Evolutionary conservation across 1,140 invertebrate species (phyloP), one percentile per base, ranked within the genome.

Genomic region (Drosophila navojoa): DNA sequence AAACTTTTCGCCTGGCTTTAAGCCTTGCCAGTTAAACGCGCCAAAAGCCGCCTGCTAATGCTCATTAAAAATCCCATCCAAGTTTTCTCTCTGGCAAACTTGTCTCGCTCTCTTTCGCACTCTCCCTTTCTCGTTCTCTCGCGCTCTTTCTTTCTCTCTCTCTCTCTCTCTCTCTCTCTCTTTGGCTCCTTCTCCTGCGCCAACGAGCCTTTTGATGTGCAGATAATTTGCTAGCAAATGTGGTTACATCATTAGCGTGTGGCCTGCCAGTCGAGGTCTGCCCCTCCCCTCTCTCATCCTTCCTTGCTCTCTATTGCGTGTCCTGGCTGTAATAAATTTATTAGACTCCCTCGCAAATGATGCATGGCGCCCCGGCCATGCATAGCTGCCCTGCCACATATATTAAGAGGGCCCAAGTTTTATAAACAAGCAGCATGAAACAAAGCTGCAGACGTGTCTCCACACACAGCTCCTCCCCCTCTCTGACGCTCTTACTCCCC

Each of bases 211-310:
- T 77, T 81, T 87, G 79, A 87, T 87, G 82, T 77, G 76, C 38
- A 82, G 82, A 74, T 87, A 87, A 87, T 87, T 82, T 87, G 86
- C 73, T 79, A 73, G 84, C 82, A 81, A 87, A 86, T 87, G 82
- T 86, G 82, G 82, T 86, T 81, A 87, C 82, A 86, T 86, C 82
- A 86, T 86, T 86, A 86, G 82, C 82, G 79, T 82, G 82, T 73
- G 71, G 69, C 55, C 35, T 61, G 50, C 47, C 57, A 44, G 42
- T 32, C 22, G 35, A 38, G 35, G 3, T 22, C 19, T 11, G 35
- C 22, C 10, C 1, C 42, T 22, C 47, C 38, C 15, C 49, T 7
- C 45, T 19, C 32, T 15, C 55, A 1, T 15, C 32, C 16, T 6
- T 7, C 16, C 0, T 22, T 22, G 52, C 58, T 40, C 38, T 29